Evolutionary conservation across 2,888 invertebrate species (phyloP), one percentile per base, ranked within the genome.

Genomic region (Lycophotia porphyrea): DNA sequence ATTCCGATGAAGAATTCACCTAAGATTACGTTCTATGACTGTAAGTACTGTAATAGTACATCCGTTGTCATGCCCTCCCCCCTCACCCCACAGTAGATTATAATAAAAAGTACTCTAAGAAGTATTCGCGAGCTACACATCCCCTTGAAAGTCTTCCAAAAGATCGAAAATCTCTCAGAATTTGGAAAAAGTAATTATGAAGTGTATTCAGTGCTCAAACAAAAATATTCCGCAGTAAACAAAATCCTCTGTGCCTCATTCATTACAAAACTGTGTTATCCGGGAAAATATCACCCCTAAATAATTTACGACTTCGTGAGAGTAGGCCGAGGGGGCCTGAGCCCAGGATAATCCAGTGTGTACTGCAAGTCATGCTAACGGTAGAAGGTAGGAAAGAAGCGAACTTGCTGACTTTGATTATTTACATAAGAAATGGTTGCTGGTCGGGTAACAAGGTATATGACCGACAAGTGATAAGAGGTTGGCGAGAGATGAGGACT

Each of bases 301-400:
- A 69, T 82, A 80, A 80, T 78, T 69, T 78, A 82, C 78, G 63
- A 65, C 15, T 21, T 82, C 52, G 60, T 15, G 44, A 52, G 60
- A 58, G 39, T n/a, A n/a, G n/a, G 63, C 63, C 63, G 15, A 63
- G 44, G 79, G 49, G 34, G 13, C 11, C 44, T 34, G 44, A 77
- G 60, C 64, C 55, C 47, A 64, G 47, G 42, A 64, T 76, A 52
- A 81, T 60, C 78, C 81, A 81, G 42, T 58, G 36, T 49, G 58
- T 49, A 76, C 39, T 75, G 76, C 78, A 81, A 79, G 82, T 82
- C 79, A 82, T 39, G 76, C 42, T 82, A 44, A 64, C 39, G 70
- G 36, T 47, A 49, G 39, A 27, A 64, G 31, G 47, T 24, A 42
- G 58, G 11, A 11, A 71, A 81, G n/a, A n/a, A 24, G n/a, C 27